Evolutionary conservation across 2,797 vertebrate species (phyloP).

Genomic region (Helicolenus hilgendorfi): DNA sequence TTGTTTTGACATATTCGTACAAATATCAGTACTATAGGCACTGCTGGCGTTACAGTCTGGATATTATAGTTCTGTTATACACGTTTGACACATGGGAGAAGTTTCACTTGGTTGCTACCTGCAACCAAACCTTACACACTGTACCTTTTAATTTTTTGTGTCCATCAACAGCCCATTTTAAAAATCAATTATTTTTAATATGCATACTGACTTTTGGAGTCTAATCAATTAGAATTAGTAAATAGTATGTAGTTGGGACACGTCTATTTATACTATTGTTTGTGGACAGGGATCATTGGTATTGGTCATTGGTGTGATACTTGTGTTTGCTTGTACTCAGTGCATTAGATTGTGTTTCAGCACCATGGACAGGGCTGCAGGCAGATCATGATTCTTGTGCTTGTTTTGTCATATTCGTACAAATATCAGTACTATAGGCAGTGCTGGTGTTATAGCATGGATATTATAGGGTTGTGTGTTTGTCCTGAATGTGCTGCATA

Average conservation of each 20-base stretch:
- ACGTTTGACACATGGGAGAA: too few species aligned
- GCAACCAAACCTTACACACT: too few species aligned
- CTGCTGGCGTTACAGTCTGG: not conserved
- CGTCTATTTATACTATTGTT: not conserved
- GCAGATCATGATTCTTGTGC: rapidly evolving
- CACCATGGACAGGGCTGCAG: not conserved
- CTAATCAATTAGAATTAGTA: too few species aligned
- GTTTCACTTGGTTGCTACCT: too few species aligned
- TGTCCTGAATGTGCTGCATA: not conserved
- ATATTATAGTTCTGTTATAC: too few species aligned
- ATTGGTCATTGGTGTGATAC: not conserved
- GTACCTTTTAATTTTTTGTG: not conserved
- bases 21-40: not conserved
- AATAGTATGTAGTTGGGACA: not conserved
- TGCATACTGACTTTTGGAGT: not conserved
- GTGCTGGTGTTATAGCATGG: not conserved
- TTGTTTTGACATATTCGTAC: not conserved
- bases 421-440: not conserved
- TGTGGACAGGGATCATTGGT: not conserved
- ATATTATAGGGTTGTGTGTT: not conserved
- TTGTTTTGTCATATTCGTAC: not conserved
- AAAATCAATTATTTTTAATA: not conserved
- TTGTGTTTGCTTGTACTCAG: not conserved
- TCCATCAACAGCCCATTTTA: not conserved
- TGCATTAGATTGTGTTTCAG: not conserved